A percentile compares a stretch with the other conserved stretches of the same genome.
Evolutionary conservation across 2,797 vertebrate genomes (phyloP).

Genomic region (Leptoclinus maculatus): DNA sequence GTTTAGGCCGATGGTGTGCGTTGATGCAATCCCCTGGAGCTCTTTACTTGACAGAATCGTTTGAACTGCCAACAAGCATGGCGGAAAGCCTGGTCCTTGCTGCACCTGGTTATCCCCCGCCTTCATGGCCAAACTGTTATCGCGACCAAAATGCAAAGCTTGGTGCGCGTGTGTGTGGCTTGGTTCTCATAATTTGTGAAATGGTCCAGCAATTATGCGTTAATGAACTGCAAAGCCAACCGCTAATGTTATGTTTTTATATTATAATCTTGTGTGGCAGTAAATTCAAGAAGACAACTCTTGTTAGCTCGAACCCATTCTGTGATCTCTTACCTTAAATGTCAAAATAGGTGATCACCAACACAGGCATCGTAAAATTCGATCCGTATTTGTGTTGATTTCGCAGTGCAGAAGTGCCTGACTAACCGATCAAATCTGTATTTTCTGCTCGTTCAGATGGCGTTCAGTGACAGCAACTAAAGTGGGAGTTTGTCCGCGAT

Average conservation of each 20-base stretch:
- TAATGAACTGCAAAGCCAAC: not conserved
- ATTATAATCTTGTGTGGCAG: not conserved
- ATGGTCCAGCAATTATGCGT: constrained; percentile 1
- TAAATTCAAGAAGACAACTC: too few relatives aligned
- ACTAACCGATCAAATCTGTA: not conserved
- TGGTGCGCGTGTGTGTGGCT: not conserved
- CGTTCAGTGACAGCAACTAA: not conserved
- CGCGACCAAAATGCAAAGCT: not conserved
- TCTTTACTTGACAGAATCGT: not conserved
- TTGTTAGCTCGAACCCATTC: too few relatives aligned
- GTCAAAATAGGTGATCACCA: not conserved
- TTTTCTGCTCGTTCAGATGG: not conserved
- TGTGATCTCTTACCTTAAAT: not conserved
- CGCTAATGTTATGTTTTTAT: not conserved
- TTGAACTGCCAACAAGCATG: not conserved
- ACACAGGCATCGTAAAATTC: not conserved
- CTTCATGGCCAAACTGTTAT: not conserved
- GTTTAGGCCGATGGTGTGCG: not conserved
- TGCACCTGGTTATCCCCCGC: not conserved
- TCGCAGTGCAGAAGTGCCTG: not conserved
- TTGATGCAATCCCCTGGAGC: constrained; percentile 1
- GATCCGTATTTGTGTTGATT: not conserved
- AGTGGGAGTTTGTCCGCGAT: not conserved
- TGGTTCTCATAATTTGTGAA: not conserved
- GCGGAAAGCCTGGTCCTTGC: not conserved